Percentiles rank a stretch among this genome's conserved stretches.
Evolutionary conservation across 1,140 invertebrate genomes (phyloP).

Genomic region (Calosoma granatense): DNA sequence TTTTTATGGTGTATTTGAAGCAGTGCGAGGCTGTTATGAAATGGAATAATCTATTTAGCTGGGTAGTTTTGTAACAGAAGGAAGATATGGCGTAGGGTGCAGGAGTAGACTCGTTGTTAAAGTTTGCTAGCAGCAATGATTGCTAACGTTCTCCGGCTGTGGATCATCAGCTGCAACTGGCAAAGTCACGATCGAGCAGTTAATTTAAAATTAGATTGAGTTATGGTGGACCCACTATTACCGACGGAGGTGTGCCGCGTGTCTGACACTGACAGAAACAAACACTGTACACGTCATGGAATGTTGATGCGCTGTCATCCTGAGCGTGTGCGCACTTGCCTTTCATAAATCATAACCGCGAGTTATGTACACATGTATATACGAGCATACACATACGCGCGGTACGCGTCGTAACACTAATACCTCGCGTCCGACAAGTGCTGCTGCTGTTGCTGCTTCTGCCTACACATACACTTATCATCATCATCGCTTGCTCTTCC

Average conservation of each 20-base stretch:
- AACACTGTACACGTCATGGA: not conserved
- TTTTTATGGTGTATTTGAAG: too few species aligned
- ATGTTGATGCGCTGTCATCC: constrained; percentile 2
- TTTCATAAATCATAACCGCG: constrained; percentile 5
- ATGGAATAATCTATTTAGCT: too few species aligned
- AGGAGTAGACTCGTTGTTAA: too few species aligned
- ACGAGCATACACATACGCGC: not conserved
- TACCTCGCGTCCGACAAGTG: not conserved
- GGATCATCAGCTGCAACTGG: too few species aligned
- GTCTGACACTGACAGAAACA: constrained; percentile 1
- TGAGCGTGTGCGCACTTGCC: constrained; percentile 1
- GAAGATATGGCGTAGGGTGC: too few species aligned
- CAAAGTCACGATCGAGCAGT: too few species aligned
- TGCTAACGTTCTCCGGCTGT: too few species aligned
- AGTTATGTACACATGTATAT: not conserved
- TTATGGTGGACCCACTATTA: not conserved
- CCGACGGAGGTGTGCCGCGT: not conserved
- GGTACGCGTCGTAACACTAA: not conserved
- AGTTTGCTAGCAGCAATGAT: too few species aligned
- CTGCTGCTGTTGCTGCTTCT: not conserved
- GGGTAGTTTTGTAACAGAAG: too few species aligned
- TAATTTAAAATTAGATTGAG: not conserved
- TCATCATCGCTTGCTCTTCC: not conserved
- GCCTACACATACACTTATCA: too few species aligned
- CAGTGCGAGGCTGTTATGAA: too few species aligned